These are phyloP conservation scores for Aptenodytes patagonicus DNA, from an alignment of 2,113 vertebrate species.

Conservation along the genomic window DNA sequence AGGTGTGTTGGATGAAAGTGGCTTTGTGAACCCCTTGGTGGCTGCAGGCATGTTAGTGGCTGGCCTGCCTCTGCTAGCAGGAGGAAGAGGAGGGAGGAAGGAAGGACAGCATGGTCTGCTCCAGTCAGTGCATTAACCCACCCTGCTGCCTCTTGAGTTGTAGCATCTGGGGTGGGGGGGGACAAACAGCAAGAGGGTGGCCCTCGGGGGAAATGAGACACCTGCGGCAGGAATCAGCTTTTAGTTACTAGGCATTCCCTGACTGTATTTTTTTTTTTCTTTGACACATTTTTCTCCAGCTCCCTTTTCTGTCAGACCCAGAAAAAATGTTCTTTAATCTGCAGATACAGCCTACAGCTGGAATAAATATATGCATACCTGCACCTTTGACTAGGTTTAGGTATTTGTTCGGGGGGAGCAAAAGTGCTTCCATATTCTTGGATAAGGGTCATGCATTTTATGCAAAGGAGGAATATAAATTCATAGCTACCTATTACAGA, in stretches of 20 bases:
- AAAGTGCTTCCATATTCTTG: neutral
- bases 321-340: slow-evolving; percentile 25
- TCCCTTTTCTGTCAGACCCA: neutral
- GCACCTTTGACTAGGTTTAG: neutral
- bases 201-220: slow-evolving; percentile 17
- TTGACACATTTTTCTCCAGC: neutral
- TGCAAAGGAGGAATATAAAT: neutral
- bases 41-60: neutral
- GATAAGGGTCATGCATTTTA: neutral
- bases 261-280: neutral
- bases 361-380: slow-evolving; percentile 23
- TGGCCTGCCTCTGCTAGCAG: neutral
- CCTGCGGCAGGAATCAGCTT: neutral
- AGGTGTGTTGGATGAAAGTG: neutral
- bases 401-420: neutral
- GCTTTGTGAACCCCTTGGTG: neutral
- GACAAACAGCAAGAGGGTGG: neutral
- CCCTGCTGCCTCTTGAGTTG: neutral
- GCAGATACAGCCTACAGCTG: neutral
- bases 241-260: neutral
- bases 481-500: neutral
- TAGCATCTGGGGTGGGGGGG: neutral
- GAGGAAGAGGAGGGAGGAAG: neutral
- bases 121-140: neutral
- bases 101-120: neutral